Evolutionary conservation across 92 coral and sea anemone genomes (phyloP).

Genomic region (Meandrina meandrites): DNA sequence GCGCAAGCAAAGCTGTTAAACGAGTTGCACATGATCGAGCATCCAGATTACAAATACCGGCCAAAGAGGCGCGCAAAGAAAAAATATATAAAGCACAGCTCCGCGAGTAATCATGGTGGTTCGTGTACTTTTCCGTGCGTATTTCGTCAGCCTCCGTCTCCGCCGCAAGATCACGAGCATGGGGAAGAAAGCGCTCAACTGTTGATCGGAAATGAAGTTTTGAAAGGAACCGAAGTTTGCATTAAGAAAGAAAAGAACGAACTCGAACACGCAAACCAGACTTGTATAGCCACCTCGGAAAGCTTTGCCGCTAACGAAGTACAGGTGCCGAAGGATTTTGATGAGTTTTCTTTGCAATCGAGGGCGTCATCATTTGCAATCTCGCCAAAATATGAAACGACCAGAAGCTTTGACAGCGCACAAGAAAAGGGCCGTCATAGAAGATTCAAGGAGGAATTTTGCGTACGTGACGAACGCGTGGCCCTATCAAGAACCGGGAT

Average conservation of each 20-base stretch:
- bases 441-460: not conserved
- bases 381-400: not conserved
- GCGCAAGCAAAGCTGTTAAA: constrained; percentile 88
- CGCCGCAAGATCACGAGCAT: constrained; percentile 2
- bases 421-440: not conserved
- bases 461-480: not conserved
- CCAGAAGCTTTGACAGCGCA: not conserved
- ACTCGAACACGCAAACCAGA: not conserved
- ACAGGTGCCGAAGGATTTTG: not conserved
- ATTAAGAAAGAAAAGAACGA: constrained; percentile 1
- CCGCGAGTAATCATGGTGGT: not conserved
- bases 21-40: constrained; percentile 87
- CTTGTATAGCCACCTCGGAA: not conserved
- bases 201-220: constrained; percentile 5
- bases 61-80: constrained; percentile 77
- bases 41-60: constrained; percentile 86
- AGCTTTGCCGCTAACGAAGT: not conserved
- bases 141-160: not conserved
- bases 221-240: not conserved
- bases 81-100: constrained; percentile 43
- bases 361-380: not conserved
- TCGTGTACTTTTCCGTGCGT: constrained; percentile 17
- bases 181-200: not conserved
- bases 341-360: not conserved
- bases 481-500: not conserved